These are phyloP conservation scores for Trigoniulus corallinus DNA, from an alignment of 1,140 invertebrate genomes.

Conservation along the genomic window DNA sequence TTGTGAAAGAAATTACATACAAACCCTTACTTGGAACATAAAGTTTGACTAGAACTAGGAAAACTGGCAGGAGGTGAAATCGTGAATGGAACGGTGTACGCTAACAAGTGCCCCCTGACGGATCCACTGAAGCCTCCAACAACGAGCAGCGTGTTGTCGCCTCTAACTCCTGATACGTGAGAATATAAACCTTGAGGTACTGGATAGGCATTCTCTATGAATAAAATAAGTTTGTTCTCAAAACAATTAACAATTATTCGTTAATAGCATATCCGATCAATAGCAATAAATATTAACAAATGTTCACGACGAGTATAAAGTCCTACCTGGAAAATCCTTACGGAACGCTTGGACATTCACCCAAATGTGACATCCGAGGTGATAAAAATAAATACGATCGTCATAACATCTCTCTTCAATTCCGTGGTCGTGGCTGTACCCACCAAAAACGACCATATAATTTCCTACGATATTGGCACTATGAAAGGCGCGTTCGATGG, in stretches of 20 bases:
- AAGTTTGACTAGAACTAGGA: neutral
- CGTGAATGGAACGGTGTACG: constrained; percentile 29
- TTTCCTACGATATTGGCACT: constrained; percentile 75
- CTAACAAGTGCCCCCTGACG: constrained; percentile 41
- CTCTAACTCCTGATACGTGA: constrained; percentile 57
- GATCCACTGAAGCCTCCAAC: constrained; percentile 84
- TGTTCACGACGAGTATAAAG: too few relatives aligned
- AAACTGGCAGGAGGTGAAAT: constrained; percentile 30
- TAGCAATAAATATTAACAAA: too few relatives aligned
- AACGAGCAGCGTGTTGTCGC: constrained; percentile 65
- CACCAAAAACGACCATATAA: constrained; percentile 80
- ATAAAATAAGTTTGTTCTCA: neutral
- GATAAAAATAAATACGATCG: constrained; percentile 80
- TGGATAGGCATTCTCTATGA: constrained; percentile 45
- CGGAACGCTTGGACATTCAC: constrained; percentile 39
- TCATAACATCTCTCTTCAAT: constrained; percentile 88
- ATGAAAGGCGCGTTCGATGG: constrained; percentile 78
- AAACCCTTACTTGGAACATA: constrained; percentile 6
- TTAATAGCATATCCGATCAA: too few relatives aligned
- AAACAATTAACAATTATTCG: neutral
- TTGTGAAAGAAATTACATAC: neutral
- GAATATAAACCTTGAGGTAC: constrained; percentile 74
- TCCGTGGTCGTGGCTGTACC: constrained; percentile 80
- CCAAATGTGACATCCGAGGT: constrained; percentile 83
- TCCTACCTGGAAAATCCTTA: constrained; percentile 3